A percentile compares a stretch with the other conserved stretches of the same genome.
phyloP scores from a whole-genome alignment of 2,113 vertebrate genomes.

The Nycticebus coucang region DNA sequence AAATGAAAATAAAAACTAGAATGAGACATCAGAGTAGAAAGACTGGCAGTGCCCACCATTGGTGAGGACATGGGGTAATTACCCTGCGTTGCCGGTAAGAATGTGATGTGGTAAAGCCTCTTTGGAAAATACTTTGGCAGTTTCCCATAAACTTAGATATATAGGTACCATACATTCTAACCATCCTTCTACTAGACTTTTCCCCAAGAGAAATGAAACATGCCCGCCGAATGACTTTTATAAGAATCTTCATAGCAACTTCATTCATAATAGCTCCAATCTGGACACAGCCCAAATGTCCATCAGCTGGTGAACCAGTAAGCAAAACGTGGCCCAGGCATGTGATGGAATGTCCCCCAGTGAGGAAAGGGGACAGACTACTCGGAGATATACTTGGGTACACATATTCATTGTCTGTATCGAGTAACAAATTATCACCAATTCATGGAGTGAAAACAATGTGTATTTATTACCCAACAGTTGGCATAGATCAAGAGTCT shows the following conservation, averaged over 20 bases:
- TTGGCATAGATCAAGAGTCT: neutral
- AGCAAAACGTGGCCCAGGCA: neutral
- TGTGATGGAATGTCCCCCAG: neutral
- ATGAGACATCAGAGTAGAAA: neutral
- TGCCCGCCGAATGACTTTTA: neutral
- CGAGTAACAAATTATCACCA: neutral
- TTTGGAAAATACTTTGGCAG: neutral
- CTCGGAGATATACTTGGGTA: too few species aligned
- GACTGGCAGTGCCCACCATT: neutral
- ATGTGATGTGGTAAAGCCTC: neutral
- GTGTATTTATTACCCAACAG: neutral
- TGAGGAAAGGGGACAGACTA: neutral
- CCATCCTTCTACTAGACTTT: neutral
- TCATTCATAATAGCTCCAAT: neutral
- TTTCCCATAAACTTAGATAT: conserved; percentile 11
- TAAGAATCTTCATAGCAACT: neutral
- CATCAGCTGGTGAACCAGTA: neutral
- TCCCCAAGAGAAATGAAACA: conserved; percentile 18
- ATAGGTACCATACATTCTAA: neutral
- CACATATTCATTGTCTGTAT: neutral
- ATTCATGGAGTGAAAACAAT: neutral
- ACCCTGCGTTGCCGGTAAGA: neutral
- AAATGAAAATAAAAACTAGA: neutral
- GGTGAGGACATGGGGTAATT: too few species aligned
- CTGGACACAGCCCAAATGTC: neutral